A percentile compares a stretch with the other conserved stretches of the same genome.
Conservation (phyloP, 2,797 vertebrate genomes). For the Trichosurus vulpecula region DNA sequence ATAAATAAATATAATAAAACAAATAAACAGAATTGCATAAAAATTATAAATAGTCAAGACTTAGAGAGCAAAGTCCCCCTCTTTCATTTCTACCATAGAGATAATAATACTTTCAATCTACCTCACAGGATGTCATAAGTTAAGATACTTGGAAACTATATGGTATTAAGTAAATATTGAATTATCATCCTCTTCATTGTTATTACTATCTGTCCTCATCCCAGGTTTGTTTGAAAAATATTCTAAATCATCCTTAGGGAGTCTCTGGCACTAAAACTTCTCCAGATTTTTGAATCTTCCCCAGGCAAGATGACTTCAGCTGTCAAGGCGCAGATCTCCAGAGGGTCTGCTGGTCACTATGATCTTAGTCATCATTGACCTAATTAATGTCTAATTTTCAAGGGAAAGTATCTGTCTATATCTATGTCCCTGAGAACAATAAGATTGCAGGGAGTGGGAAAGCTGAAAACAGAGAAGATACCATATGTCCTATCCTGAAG, state of each 20-base stretch:
- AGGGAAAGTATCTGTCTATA: conserved; percentile 9
- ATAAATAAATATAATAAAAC: too few relatives aligned
- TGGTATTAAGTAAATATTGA: background rate
- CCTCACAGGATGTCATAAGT: background rate
- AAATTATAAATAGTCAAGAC: too few relatives aligned
- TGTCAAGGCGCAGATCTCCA: background rate
- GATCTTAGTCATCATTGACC: background rate
- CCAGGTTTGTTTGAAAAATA: conserved; percentile 6
- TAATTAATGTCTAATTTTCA: conserved; percentile 34
- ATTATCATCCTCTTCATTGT: background rate
- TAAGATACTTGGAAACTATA: background rate
- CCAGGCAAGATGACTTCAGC: conserved; percentile 31
- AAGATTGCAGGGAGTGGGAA: background rate
- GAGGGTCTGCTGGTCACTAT: conserved; percentile 37
- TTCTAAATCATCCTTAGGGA: conserved; percentile 2
- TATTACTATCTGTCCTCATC: background rate
- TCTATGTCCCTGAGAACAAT: background rate
- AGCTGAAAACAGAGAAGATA: conserved; percentile 2
- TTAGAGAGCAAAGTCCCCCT: background rate
- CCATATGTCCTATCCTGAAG: background rate
- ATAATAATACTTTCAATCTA: background rate
- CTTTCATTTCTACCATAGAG: background rate
- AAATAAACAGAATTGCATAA: too few relatives aligned
- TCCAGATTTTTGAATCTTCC: conserved; percentile 16
- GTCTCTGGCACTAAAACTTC: conserved; percentile 11